These are phyloP conservation scores for Rhagoletis pomonella DNA, from an alignment of 1,140 invertebrate genomes.

Conservation along the genomic window DNA sequence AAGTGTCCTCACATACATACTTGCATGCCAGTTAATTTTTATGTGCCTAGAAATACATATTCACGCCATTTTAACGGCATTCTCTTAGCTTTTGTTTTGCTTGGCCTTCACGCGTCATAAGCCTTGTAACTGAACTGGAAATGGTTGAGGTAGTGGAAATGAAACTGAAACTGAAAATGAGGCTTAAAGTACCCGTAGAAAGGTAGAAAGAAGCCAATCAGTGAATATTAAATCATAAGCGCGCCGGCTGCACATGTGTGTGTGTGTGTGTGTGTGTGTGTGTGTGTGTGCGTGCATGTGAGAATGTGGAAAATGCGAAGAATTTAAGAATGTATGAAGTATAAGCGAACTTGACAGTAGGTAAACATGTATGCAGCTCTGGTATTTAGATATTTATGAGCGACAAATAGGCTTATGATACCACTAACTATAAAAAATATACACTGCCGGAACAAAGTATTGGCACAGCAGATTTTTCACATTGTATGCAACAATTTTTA, in stretches of 20 bases:
- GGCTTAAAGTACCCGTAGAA: not conserved
- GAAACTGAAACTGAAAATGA: slow-evolving; percentile 28
- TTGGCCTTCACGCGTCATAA: slow-evolving; percentile 18
- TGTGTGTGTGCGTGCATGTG: too few species aligned
- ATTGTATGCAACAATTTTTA: too few species aligned
- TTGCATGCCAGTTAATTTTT: not conserved
- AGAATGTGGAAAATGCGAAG: slow-evolving; percentile 7
- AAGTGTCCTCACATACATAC: not conserved
- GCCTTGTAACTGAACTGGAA: not conserved
- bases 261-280: not conserved
- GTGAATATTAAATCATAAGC: too few species aligned
- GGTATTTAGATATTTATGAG: slow-evolving; percentile 15
- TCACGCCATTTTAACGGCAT: not conserved
- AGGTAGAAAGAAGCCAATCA: slow-evolving; percentile 1
- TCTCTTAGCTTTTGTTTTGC: not conserved
- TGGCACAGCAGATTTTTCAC: too few species aligned
- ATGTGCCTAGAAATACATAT: slow-evolving; percentile 25
- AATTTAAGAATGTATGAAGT: not conserved
- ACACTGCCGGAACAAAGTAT: too few species aligned
- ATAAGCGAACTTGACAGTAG: not conserved
- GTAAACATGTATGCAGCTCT: not conserved
- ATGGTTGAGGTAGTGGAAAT: not conserved
- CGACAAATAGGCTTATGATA: not conserved
- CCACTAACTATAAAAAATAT: too few species aligned
- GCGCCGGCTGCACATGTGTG: not conserved